Base-by-base conservation (phyloP, 2,888 invertebrate species). In the Drosophila antonietae region DNA sequence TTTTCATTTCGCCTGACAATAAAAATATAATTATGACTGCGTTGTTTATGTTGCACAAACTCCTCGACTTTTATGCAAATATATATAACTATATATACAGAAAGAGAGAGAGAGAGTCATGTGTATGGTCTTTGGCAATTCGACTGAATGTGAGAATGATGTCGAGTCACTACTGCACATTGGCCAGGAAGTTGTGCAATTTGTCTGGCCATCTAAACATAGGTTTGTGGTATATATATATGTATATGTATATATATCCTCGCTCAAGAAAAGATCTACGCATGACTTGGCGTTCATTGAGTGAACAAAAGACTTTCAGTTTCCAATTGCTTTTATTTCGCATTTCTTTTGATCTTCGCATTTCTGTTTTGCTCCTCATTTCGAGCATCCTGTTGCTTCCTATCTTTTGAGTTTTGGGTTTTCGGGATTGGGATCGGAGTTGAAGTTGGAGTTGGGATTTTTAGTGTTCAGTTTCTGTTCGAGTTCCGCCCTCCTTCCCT, bases 11-110 rank as follows among this genome's bases (percentile, higher is more conserved):
- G 70, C 49, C 70, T 63, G 73, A 79, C 82, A 81, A 75, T 81
- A 80, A 77, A 81, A 80, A 80, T 80, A 80, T 80, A 76, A 81
- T 73, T 82, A 82, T 82, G 71, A 68, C 75, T 80, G 75, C 67
- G 73, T 75, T 79, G 68, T 71, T 75, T 68, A 73, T 75, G 61
- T 67, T 75, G 64, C 58, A 68, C 63, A 74, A 39, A 70, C 57
- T 63, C 49, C 53, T 41, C 52, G 18, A 31, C 14, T 23, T 35
- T 41, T 47, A 73, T 73, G 62, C 39, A 57, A 52, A 74, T 65
- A 56, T 31, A 43, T 57, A 33, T 2, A 14, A 18, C 51, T 18
- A 12, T 18, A 31, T 47, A 18, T n/a, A 10, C 4, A 18, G 18
- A 18, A 5, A 43, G 43, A 43, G 18, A 18, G 43, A 47, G 41